A percentile compares a stretch with the other conserved stretches of the same genome.
These are phyloP conservation scores for Saturnia pavonia DNA, from an alignment of 2,888 invertebrate species.

Conservation along the genomic window DNA sequence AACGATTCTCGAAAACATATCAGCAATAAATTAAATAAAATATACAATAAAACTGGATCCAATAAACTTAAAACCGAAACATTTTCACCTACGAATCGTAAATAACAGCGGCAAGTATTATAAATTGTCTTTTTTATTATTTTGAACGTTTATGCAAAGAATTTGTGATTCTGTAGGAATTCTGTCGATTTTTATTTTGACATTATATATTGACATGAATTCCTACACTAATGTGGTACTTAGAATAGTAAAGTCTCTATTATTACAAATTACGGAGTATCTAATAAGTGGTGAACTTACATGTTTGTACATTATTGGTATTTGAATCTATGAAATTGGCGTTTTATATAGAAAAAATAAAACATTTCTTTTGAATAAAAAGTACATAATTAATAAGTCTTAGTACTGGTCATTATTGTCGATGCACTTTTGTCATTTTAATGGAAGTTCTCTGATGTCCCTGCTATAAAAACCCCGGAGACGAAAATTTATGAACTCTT, in stretches of 20 bases:
- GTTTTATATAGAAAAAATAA: no score
- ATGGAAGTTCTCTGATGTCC: no score
- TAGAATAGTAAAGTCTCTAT: not conserved
- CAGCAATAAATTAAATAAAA: slow-evolving; percentile 19
- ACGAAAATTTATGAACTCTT: no score
- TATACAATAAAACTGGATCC: slow-evolving; percentile 16
- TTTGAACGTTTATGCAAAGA: not conserved
- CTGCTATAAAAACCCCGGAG: no score
- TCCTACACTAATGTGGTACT: not conserved
- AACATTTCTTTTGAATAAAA: no score
- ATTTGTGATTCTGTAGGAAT: not conserved
- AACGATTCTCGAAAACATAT: not conserved
- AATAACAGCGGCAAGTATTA: not conserved
- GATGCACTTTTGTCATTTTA: no score
- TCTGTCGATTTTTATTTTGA: not conserved
- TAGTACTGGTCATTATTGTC: no score
- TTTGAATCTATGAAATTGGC: no score
- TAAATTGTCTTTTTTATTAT: slow-evolving; percentile 9
- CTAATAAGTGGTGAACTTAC: no score
- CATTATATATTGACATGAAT: not conserved
- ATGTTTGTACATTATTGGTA: no score
- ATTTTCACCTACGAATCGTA: slow-evolving; percentile 15
- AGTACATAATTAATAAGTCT: no score
- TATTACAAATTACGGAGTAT: not conserved
- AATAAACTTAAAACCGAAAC: slow-evolving; percentile 11